Base-by-base conservation (phyloP, 2,797 vertebrate genomes). In the Rhincodon typus region DNA sequence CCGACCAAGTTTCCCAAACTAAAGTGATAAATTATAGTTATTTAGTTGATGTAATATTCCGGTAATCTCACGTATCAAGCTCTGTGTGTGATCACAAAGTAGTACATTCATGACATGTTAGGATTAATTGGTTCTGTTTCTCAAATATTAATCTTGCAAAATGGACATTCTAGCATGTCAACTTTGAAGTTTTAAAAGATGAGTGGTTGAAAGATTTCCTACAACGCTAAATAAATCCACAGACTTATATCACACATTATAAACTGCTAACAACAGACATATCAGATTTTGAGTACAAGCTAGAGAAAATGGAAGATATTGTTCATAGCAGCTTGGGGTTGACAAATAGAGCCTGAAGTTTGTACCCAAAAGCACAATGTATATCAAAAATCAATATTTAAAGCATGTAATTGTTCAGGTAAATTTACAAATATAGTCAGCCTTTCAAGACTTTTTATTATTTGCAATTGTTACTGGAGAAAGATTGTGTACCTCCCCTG, bases 121-220 rank as follows among this genome's bases (percentile, higher is more conserved):
- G 53, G 46, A 30, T 95, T 53, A 34, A 72, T 72, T 74, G 7
- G 27, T 74, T 53, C 69, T 74, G 38, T 74, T 50, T 27, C 53
- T 74, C 30, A 27, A 74, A 95, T 46, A 95, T 94, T 70, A 91
- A 91, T 15, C 93, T 94, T 94, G 93, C 67, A 42, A 70, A 70
- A 34, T 50, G 50, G 70, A 57, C 27, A 77, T 77, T 95, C 17
- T 34, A n/a, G 53, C 13, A 53, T 57, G 70, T 19, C 19, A 95
- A 30, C 7, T 72, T 53, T 95, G 30, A 77, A 77, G 42, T 53
- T 95, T 53, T 19, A 93, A 93, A 93, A 38, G 90, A 69, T n/a
- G n/a, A 53, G 12, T 74, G 27, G 46, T 5, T 74, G 15, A 30
- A 46, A 30, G 12, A 19, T 91, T 8, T 62, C 94, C 27, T 70